These are phyloP conservation scores for Eristalis tenax DNA, from an alignment of 2,888 invertebrate species.

Conservation along the genomic window DNA sequence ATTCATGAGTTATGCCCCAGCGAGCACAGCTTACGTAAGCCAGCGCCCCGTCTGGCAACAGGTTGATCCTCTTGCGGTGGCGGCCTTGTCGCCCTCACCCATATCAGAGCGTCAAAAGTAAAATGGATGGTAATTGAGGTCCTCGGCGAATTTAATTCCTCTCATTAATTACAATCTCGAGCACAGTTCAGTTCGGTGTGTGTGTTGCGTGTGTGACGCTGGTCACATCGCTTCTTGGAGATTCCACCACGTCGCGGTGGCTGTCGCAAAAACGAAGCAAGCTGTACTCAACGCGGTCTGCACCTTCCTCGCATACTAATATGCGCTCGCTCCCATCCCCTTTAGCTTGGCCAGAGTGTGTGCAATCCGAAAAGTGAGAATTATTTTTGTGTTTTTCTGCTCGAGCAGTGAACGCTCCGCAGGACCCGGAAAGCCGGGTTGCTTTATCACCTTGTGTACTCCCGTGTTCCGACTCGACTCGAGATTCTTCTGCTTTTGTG, in stretches of 20 bases:
- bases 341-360: too few relatives aligned
- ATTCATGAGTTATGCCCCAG: conserved; percentile 1
- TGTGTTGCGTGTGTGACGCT: conserved; percentile 5
- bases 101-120: conserved; percentile 59
- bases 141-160: conserved; percentile 63
- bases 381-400: conserved; percentile 62
- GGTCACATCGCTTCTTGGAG: conserved; percentile 31
- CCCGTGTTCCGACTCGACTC: background rate
- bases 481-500: conserved; percentile 50
- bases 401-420: conserved; percentile 9
- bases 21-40: background rate
- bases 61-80: conserved; percentile 58
- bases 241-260: background rate
- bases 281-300: conserved; percentile 31
- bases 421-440: conserved; percentile 19
- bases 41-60: conserved; percentile 33
- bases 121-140: conserved; percentile 69
- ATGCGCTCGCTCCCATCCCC: conserved; percentile 9
- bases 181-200: conserved; percentile 19
- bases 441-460: conserved; percentile 60
- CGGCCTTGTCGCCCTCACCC: conserved; percentile 52
- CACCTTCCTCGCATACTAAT: conserved; percentile 58
- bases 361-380: conserved; percentile 65
- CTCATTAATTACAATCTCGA: conserved; percentile 65
- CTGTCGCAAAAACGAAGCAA: conserved; percentile 28